Evolutionary conservation across 2,797 vertebrate species (phyloP), one percentile per base, ranked within the genome.

Genomic region (Fistularia tabacaria): DNA sequence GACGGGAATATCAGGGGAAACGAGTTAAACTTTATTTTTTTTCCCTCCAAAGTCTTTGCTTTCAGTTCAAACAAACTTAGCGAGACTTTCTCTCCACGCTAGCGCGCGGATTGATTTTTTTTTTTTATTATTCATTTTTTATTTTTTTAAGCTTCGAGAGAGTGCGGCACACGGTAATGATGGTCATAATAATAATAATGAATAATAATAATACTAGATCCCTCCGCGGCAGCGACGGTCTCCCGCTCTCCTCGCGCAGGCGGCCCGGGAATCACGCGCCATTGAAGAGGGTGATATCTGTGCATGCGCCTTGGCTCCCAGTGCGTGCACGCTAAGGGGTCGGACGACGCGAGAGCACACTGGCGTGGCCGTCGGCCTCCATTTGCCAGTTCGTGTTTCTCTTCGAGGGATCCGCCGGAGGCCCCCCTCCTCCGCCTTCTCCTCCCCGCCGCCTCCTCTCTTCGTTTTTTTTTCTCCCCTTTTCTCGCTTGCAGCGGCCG

Each of bases 181-280:
- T 25, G 5, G 5, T 25, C 2, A 25, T 25, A 25, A 25, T 25
- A 25, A 25, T 25, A 5, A 25, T 25, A 25, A 25, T 25, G 5
- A 25, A 3, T 3, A 25, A 25, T 25, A 25, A 25, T 25, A 25
- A 25, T 25, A 25, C 2, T 25, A 25, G n/a, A n/a, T n/a, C n/a
- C n/a, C n/a, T n/a, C n/a, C n/a, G n/a, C n/a, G n/a, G n/a, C n/a
- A n/a, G n/a, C n/a, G n/a, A n/a, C n/a, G 9, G 39, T 40, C 65
- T 87, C 82, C 80, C 83, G 84, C 77, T 73, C 74, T 59, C 59
- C 66, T 78, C 78, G 73, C 72, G 63, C 59, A 57, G 68, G 66
- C 80, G 71, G 72, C 70, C 76, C 61, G 85, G 88, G 87, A 89
- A 90, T 89, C 91, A 89, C 90, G 90, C 89, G 90, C 90, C 76